Conservation (phyloP, 2,888 invertebrate genomes). For the Hirtodrosophila alboralis region DNA sequence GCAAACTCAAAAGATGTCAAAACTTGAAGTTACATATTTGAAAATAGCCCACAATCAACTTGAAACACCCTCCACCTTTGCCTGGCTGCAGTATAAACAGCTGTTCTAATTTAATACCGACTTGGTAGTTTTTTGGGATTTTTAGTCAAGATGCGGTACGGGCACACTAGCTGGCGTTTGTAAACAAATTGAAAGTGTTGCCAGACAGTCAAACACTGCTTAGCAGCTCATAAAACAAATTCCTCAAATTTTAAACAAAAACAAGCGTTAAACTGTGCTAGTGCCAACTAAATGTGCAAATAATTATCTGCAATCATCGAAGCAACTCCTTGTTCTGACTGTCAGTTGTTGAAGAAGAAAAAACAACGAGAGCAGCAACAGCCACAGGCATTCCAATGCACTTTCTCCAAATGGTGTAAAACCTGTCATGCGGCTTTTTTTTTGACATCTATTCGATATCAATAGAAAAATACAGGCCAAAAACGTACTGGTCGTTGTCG, state of each 20-base stretch:
- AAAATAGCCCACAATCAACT: slow-evolving; percentile 9
- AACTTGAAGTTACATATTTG: slow-evolving; percentile 16
- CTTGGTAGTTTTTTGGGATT: slow-evolving; percentile 7
- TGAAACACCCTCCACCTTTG: too few relatives aligned
- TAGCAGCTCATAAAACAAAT: slow-evolving; percentile 10
- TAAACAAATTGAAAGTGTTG: slow-evolving; percentile 47
- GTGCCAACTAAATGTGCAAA: slow-evolving; percentile 8
- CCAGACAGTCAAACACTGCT: slow-evolving; percentile 15
- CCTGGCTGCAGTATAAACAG: slow-evolving; percentile 13
- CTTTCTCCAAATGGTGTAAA: slow-evolving; percentile 63
- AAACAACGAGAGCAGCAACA: slow-evolving; percentile 15
- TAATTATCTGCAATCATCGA: slow-evolving; percentile 11
- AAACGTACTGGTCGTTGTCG: slow-evolving; percentile 23
- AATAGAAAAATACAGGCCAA: slow-evolving; percentile 72
- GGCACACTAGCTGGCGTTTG: slow-evolving; percentile 38
- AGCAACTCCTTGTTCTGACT: slow-evolving; percentile 6
- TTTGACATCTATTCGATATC: slow-evolving; percentile 77
- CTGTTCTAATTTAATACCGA: slow-evolving; percentile 31
- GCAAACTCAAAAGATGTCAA: slow-evolving; percentile 12
- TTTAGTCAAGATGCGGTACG: not conserved
- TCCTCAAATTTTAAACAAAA: slow-evolving; percentile 1
- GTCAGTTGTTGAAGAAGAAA: slow-evolving; percentile 2
- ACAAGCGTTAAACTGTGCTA: slow-evolving; percentile 4
- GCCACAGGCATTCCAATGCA: slow-evolving; percentile 66
- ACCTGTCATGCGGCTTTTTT: slow-evolving; percentile 60